phyloP scores from a whole-genome alignment of 1,140 invertebrate genomes.

The Platyscapa corneri region DNA sequence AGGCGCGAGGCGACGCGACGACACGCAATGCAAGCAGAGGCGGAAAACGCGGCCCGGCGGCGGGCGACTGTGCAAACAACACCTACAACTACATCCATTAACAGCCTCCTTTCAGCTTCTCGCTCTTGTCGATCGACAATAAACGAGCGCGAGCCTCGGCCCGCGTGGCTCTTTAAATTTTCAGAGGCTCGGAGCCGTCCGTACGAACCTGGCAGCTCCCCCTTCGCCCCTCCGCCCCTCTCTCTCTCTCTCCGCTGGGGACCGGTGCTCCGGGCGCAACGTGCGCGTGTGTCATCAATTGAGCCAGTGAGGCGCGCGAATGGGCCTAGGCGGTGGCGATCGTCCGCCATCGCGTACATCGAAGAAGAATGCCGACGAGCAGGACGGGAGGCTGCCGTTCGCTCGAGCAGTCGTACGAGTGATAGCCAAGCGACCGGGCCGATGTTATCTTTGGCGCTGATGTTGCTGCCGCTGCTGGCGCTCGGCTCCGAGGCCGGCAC shows the following conservation, averaged over 20 bases:
- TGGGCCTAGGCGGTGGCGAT: background rate
- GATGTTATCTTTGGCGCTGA: constrained; percentile 5
- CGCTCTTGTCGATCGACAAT: constrained; percentile 1
- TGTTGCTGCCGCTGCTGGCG: background rate
- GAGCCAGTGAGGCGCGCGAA: constrained; percentile 10
- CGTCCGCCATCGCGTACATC: background rate
- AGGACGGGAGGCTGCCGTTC: background rate
- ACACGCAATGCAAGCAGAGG: background rate
- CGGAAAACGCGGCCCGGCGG: background rate
- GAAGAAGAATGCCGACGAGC: constrained; percentile 23
- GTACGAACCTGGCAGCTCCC: background rate
- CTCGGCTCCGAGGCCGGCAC: constrained; percentile 65
- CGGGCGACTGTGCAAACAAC: background rate
- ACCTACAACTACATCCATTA: background rate
- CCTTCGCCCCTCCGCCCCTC: background rate
- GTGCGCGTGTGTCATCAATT: constrained; percentile 45
- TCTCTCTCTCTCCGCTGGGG: too few species aligned
- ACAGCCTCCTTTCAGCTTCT: background rate
- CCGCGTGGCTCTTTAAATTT: constrained; percentile 12
- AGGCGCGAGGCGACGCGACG: background rate
- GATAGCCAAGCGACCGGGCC: background rate
- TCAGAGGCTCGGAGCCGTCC: background rate
- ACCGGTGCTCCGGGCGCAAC: background rate
- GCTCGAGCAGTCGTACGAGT: background rate
- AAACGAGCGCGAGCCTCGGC: background rate